Evolutionary conservation across 2,888 invertebrate species (phyloP).

Genomic region (Entomobrya proxima): DNA sequence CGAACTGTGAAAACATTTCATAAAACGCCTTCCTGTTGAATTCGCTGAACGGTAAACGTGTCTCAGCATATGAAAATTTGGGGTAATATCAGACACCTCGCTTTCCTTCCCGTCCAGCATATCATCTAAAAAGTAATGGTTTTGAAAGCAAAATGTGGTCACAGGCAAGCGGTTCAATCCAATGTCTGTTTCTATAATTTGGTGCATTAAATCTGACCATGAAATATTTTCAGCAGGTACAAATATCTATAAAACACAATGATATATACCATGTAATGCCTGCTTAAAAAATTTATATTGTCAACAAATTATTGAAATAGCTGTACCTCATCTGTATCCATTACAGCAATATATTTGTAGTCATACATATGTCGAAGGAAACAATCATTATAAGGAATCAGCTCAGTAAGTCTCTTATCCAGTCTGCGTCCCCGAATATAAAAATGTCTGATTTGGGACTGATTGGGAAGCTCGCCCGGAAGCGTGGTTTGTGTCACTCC

Average conservation of each 20-base stretch:
- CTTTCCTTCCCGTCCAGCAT: constrained; percentile 69
- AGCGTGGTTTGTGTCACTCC: constrained; percentile 76
- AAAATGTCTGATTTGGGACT: constrained; percentile 75
- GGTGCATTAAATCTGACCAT: constrained; percentile 75
- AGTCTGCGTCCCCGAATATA: constrained; percentile 77
- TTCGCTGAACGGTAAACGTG: constrained; percentile 77
- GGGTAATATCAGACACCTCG: constrained; percentile 74
- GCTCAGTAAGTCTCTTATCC: constrained; percentile 78
- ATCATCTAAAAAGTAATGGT: constrained; percentile 79
- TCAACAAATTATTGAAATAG: neutral
- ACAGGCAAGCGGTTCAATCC: constrained; percentile 69
- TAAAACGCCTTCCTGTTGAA: constrained; percentile 77
- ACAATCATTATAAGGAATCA: constrained; percentile 79
- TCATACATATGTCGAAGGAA: constrained; percentile 78
- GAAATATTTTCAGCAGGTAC: constrained; percentile 76
- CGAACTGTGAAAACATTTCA: constrained; percentile 77
- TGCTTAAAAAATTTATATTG: neutral
- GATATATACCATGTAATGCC: neutral
- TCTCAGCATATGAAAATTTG: constrained; percentile 77
- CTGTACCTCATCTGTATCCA: constrained; percentile 79
- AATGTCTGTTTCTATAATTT: constrained; percentile 75
- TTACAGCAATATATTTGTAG: constrained; percentile 77
- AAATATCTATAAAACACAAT: constrained; percentile 72
- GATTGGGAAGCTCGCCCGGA: constrained; percentile 77
- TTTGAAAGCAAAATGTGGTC: constrained; percentile 77